A percentile compares a stretch with the other conserved stretches of the same genome.
Conservation (phyloP, 1,140 invertebrate species). For the Heliconius nattereri region DNA sequence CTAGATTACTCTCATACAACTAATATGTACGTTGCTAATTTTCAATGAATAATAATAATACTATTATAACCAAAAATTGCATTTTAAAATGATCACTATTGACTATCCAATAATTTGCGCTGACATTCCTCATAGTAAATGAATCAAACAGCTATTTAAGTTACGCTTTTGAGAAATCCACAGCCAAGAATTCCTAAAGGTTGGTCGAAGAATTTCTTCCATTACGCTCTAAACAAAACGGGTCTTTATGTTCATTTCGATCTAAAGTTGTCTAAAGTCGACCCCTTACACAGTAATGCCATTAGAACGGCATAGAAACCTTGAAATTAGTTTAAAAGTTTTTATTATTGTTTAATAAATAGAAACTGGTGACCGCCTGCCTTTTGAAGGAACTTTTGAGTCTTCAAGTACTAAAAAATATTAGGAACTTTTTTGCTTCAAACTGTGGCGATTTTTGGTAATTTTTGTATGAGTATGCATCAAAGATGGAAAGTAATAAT, state of each 20-base stretch:
- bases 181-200: too few relatives aligned
- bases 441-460: background rate
- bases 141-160: background rate
- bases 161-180: background rate
- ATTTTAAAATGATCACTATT: too few relatives aligned
- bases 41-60: too few relatives aligned
- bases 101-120: too few relatives aligned
- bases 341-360: slow-evolving; percentile 32
- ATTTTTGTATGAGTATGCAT: too few relatives aligned
- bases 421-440: slow-evolving; percentile 3
- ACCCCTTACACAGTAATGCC: slow-evolving; percentile 43
- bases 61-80: too few relatives aligned
- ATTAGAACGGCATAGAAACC: slow-evolving; percentile 40
- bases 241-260: slow-evolving; percentile 18
- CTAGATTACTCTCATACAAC: slow-evolving; percentile 18
- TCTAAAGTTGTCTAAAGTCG: slow-evolving; percentile 29
- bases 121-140: background rate
- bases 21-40: background rate
- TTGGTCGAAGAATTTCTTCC: slow-evolving; percentile 14
- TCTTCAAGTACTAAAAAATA: background rate
- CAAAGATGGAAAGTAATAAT: too few relatives aligned
- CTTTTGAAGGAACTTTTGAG: background rate
- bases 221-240: slow-evolving; percentile 18
- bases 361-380: slow-evolving; percentile 14
- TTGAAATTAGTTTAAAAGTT: slow-evolving; percentile 20